Conservation (phyloP, 2,113 vertebrate genomes). For the Oenanthe oenanthe region DNA sequence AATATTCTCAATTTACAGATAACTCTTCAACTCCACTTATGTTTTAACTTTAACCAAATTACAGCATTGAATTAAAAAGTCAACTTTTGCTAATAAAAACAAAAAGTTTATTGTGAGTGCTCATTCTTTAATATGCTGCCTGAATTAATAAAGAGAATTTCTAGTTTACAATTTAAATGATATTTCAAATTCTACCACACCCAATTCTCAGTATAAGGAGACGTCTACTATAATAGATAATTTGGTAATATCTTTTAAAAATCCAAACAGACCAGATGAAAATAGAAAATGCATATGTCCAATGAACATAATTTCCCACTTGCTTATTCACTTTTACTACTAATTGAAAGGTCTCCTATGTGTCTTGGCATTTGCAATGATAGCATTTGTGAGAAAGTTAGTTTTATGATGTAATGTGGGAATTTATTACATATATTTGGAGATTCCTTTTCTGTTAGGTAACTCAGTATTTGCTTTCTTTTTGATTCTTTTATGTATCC, state of each 20-base stretch:
- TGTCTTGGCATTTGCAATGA: background rate
- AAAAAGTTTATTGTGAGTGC: background rate
- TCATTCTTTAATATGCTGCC: background rate
- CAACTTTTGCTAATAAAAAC: background rate
- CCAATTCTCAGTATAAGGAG: background rate
- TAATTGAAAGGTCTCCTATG: background rate
- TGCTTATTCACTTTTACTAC: background rate
- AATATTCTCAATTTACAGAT: background rate
- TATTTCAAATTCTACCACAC: background rate
- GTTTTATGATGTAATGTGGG: constrained; percentile 49
- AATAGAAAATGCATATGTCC: background rate
- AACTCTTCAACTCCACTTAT: background rate
- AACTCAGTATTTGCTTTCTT: constrained; percentile 27
- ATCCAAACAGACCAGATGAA: background rate
- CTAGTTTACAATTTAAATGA: background rate
- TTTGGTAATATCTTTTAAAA: background rate
- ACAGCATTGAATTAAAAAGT: background rate
- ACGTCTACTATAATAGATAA: background rate
- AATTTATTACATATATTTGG: constrained; percentile 38
- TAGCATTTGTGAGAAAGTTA: constrained; percentile 34
- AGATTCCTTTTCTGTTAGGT: constrained; percentile 35
- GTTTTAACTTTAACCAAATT: background rate
- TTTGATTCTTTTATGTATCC: constrained; percentile 6
- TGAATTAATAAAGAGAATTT: background rate
- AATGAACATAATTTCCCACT: background rate